phyloP scores from a whole-genome alignment of 2,888 invertebrate species.

The Dexiosoma caninum region DNA sequence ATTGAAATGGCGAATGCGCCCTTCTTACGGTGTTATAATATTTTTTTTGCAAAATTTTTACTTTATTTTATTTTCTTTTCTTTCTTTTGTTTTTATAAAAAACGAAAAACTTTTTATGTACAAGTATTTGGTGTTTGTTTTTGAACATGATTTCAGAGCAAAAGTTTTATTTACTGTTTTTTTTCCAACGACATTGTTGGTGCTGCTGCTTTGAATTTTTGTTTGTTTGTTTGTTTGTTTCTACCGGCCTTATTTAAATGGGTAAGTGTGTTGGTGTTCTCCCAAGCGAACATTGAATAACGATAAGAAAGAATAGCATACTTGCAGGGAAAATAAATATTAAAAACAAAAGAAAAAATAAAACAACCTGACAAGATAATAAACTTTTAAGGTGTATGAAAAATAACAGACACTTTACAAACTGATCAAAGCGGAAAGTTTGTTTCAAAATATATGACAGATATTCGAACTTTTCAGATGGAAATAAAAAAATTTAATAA shows the following conservation, averaged over 20 bases:
- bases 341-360: not conserved
- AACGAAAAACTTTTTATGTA: not conserved
- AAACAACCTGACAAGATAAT: not conserved
- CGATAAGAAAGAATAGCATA: conserved; percentile 8
- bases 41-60: conserved; percentile 3
- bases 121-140: conserved; percentile 32
- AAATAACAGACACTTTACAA: conserved; percentile 27
- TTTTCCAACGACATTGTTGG: not conserved
- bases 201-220: not conserved
- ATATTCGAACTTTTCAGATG: not conserved
- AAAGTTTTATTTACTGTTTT: conserved; percentile 4
- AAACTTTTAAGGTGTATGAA: conserved; percentile 17
- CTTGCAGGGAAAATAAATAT: conserved; percentile 20
- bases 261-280: not conserved
- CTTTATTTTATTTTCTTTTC: no score
- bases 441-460: not conserved
- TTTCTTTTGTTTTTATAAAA: no score
- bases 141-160: conserved; percentile 32
- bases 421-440: conserved; percentile 4
- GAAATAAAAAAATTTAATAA: no score
- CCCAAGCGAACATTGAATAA: conserved; percentile 4
- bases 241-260: no score
- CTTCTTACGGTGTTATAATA: conserved; percentile 30
- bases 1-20: conserved; percentile 47
- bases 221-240: not conserved